These are phyloP conservation scores for Corythornis leucogaster DNA, from an alignment of 2,797 vertebrate species.

Conservation along the genomic window DNA sequence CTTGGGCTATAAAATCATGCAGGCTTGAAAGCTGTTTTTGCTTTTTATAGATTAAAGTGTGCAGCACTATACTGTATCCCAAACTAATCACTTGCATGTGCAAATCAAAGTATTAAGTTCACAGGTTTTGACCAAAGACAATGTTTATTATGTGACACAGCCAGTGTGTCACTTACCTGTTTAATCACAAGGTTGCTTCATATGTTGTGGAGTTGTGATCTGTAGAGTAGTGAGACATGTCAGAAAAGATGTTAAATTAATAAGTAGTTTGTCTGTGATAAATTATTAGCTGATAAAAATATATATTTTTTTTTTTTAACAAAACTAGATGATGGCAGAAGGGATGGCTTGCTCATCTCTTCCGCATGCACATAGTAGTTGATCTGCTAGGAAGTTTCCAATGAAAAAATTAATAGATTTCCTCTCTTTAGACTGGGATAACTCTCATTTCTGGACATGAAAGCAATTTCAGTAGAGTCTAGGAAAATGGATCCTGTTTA, in stretches of 20 bases:
- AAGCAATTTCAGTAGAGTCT: not conserved
- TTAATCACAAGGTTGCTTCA: not conserved
- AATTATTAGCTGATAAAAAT: not conserved
- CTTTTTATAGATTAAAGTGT: not conserved
- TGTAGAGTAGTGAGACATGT: not conserved
- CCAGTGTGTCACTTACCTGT: not conserved
- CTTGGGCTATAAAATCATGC: not conserved
- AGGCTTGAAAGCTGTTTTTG: not conserved
- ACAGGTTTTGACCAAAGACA: not conserved
- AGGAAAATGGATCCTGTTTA: not conserved
- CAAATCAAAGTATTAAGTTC: not conserved
- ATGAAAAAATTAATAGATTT: not conserved
- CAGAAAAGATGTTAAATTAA: not conserved
- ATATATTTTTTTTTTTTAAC: fast-evolving
- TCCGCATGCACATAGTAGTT: not conserved
- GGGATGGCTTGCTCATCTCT: not conserved
- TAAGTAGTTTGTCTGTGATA: not conserved
- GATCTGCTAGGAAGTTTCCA: not conserved
- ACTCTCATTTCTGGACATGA: not conserved
- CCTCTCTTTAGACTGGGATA: not conserved
- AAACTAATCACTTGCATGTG: constrained; percentile 15
- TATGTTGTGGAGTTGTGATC: not conserved
- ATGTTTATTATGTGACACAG: not conserved
- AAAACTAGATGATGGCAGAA: not conserved
- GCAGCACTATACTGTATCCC: not conserved